Percentiles rank a stretch among this genome's conserved stretches.
phyloP scores from a whole-genome alignment of 1,140 invertebrate genomes.

The Oncopeltus fasciatus region DNA sequence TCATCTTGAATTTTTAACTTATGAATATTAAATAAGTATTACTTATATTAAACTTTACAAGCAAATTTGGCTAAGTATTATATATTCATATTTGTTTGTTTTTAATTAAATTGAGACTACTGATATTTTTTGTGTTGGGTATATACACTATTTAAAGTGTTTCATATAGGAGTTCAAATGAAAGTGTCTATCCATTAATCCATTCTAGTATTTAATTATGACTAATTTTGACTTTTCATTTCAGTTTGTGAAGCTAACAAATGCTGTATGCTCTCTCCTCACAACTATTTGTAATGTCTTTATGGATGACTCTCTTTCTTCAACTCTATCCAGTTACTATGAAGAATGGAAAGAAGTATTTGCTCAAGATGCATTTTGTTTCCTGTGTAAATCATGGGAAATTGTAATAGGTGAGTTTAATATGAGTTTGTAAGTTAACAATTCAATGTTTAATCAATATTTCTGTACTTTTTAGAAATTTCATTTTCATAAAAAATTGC shows the following conservation, averaged over 20 bases:
- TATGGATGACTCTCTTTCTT: neutral
- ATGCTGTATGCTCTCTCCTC: constrained; percentile 14
- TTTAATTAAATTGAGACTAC: too few relatives aligned
- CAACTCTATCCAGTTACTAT: neutral
- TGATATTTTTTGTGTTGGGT: too few relatives aligned
- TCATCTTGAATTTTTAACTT: too few relatives aligned
- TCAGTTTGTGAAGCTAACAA: constrained; percentile 12
- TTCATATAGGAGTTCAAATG: too few relatives aligned
- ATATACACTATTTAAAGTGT: too few relatives aligned
- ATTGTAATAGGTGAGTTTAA: constrained; percentile 18
- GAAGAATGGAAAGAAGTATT: constrained; percentile 29
- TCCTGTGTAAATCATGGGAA: constrained; percentile 15
- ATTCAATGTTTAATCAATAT: neutral
- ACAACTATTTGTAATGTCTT: neutral
- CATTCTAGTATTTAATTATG: too few relatives aligned
- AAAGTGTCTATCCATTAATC: too few relatives aligned
- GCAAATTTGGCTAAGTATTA: too few relatives aligned
- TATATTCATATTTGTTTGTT: too few relatives aligned
- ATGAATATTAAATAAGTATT: too few relatives aligned
- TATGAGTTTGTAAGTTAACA: neutral
- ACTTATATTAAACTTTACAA: too few relatives aligned
- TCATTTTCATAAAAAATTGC: neutral
- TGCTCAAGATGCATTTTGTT: constrained; percentile 24
- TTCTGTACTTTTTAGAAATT: neutral
- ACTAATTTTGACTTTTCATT: too few relatives aligned